A percentile compares a stretch with the other conserved stretches of the same genome.
Evolutionary conservation across 2,888 invertebrate genomes (phyloP).

Genomic region (Caenorhabditis plicata): DNA sequence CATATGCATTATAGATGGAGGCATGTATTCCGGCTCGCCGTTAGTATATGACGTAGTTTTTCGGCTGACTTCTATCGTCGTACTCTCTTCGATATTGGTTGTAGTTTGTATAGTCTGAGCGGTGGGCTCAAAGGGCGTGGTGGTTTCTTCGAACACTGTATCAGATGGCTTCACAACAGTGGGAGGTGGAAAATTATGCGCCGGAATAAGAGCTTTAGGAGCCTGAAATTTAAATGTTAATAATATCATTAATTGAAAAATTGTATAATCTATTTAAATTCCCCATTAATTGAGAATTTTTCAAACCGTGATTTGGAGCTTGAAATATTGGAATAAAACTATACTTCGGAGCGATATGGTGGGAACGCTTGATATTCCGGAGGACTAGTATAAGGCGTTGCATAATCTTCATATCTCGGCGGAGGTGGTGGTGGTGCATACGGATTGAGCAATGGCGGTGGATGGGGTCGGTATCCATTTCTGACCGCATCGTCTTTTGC

Average conservation of each 20-base stretch:
- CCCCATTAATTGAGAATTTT: no score
- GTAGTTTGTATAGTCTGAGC: conserved; percentile 23
- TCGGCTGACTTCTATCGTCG: background rate
- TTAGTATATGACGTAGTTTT: conserved; percentile 15
- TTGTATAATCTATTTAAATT: no score
- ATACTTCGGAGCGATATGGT: no score
- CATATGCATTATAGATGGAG: conserved; percentile 22
- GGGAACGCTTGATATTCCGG: conserved; percentile 22
- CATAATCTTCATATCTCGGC: conserved; percentile 25
- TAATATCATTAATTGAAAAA: background rate
- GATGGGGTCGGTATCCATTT: conserved; percentile 25
- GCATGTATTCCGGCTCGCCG: conserved; percentile 22
- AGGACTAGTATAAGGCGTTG: conserved; percentile 22
- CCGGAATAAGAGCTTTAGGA: conserved; percentile 11
- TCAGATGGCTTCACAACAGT: conserved; percentile 8
- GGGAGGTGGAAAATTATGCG: conserved; percentile 13
- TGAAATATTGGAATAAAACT: no score
- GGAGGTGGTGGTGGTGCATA: conserved; percentile 23
- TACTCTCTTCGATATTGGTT: background rate
- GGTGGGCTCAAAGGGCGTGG: conserved; percentile 13
- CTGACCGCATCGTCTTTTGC: conserved; percentile 33
- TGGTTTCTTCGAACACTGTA: conserved; percentile 9
- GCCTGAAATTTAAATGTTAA: background rate
- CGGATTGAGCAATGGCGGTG: conserved; percentile 19
- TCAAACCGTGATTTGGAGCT: no score